Evolutionary conservation across 2,113 vertebrate species (phyloP).

Genomic region (Anarrhichthys ocellatus): DNA sequence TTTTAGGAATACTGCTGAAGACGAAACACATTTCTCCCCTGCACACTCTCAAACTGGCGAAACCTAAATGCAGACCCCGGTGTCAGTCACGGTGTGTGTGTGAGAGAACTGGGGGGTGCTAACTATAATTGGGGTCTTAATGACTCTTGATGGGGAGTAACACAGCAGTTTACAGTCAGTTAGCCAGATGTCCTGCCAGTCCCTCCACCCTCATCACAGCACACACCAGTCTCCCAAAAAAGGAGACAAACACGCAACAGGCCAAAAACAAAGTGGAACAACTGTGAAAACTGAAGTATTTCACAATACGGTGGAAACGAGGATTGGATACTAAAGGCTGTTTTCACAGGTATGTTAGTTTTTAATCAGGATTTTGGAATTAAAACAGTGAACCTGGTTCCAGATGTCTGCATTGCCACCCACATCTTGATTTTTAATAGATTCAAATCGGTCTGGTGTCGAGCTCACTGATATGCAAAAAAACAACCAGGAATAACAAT

Average conservation of each 20-base stretch:
- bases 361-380: background rate
- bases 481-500: background rate
- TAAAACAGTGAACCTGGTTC: background rate
- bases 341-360: background rate
- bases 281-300: conserved; percentile 34
- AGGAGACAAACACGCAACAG: conserved; percentile 42
- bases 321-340: background rate
- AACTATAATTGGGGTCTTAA: conserved; percentile 73
- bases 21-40: conserved; percentile 10
- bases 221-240: conserved; percentile 56
- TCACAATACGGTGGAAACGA: background rate
- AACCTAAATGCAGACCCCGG: conserved; percentile 21
- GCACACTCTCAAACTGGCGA: background rate
- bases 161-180: conserved; percentile 72
- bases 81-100: conserved; percentile 29
- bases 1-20: background rate
- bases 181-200: conserved; percentile 68
- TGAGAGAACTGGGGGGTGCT: conserved; percentile 47
- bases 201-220: conserved; percentile 50
- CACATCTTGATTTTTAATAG: background rate
- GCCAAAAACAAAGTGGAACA: conserved; percentile 41
- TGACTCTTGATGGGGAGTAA: conserved; percentile 73
- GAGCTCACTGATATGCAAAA: background rate
- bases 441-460: background rate
- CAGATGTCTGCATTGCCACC: background rate